Evolutionary conservation across 92 coral and sea anemone genomes (phyloP).

Genomic region (Parazoanthus swiftii): DNA sequence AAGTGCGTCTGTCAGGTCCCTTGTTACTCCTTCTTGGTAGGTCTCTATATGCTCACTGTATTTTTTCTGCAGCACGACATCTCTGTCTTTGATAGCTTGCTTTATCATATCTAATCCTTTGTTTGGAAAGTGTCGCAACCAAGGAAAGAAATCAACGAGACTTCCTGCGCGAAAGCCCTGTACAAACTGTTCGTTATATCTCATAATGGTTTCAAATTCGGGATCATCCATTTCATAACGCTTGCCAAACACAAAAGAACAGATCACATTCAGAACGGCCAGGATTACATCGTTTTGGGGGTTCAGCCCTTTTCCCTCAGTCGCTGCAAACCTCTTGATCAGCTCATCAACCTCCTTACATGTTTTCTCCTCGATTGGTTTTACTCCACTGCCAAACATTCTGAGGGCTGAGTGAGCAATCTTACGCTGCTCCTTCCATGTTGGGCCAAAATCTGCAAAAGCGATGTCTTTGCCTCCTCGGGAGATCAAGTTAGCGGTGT

Average conservation of each 20-base stretch:
- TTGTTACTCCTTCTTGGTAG: slow-evolving; percentile 80
- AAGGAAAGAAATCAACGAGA: slow-evolving; percentile 90
- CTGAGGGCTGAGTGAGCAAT: slow-evolving; percentile 93
- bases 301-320: slow-evolving; percentile 68
- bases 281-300: slow-evolving; percentile 75
- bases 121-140: slow-evolving; percentile 83
- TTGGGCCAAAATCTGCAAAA: slow-evolving; percentile 87
- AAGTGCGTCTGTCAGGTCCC: slow-evolving; percentile 96
- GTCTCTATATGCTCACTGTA: slow-evolving; percentile 80
- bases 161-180: slow-evolving; percentile 92
- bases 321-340: slow-evolving; percentile 60
- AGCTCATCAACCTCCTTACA: slow-evolving; percentile 83
- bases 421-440: slow-evolving; percentile 91
- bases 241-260: slow-evolving; percentile 89
- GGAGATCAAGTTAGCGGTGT: slow-evolving; percentile 84
- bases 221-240: slow-evolving; percentile 82
- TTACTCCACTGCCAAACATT: slow-evolving; percentile 84
- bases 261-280: slow-evolving; percentile 88
- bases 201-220: slow-evolving; percentile 77
- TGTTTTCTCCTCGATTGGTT: slow-evolving; percentile 76
- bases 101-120: slow-evolving; percentile 71
- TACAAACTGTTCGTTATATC: slow-evolving; percentile 80
- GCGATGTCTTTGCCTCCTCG: slow-evolving; percentile 92
- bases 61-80: slow-evolving; percentile 75
- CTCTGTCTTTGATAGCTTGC: slow-evolving; percentile 84